Conservation (phyloP, 1,140 invertebrate species). For the Drosophila kepulauana region DNA sequence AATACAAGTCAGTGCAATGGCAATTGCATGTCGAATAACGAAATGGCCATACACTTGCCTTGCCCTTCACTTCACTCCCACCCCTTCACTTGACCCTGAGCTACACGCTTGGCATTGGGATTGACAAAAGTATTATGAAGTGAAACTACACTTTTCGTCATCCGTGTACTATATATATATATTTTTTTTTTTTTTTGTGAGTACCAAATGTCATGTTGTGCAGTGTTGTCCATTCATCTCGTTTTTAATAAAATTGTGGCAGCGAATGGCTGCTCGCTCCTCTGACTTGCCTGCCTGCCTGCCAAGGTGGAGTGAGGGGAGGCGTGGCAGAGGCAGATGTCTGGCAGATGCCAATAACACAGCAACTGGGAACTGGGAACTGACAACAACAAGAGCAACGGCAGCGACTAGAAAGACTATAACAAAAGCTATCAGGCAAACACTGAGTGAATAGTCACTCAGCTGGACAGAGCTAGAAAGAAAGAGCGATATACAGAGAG, state of each 20-base stretch:
- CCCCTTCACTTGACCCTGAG: neutral
- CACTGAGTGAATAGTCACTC: constrained; percentile 43
- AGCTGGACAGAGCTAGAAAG: constrained; percentile 6
- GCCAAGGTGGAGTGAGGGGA: constrained; percentile 1
- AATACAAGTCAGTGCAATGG: constrained; percentile 67
- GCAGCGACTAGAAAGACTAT: neutral
- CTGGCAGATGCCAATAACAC: constrained; percentile 54
- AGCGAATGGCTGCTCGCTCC: neutral
- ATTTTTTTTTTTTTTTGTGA: neutral
- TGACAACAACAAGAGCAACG: neutral
- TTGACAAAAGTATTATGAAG: constrained; percentile 34
- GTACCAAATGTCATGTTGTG: constrained; percentile 45
- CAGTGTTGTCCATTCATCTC: constrained; percentile 68
- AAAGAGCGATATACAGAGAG: too few relatives aligned
- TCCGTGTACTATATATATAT: neutral
- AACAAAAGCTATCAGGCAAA: constrained; percentile 9
- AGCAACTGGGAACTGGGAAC: constrained; percentile 24
- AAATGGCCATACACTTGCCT: constrained; percentile 38
- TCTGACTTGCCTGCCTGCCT: neutral
- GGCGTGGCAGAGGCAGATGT: constrained; percentile 27
- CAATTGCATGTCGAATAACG: constrained; percentile 57
- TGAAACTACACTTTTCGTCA: constrained; percentile 32
- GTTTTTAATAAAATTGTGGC: constrained; percentile 78
- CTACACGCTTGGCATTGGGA: constrained; percentile 19
- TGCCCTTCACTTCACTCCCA: too few relatives aligned